Evolutionary conservation across 2,797 vertebrate genomes (phyloP).

Genomic region (Holocentrus rufus): DNA sequence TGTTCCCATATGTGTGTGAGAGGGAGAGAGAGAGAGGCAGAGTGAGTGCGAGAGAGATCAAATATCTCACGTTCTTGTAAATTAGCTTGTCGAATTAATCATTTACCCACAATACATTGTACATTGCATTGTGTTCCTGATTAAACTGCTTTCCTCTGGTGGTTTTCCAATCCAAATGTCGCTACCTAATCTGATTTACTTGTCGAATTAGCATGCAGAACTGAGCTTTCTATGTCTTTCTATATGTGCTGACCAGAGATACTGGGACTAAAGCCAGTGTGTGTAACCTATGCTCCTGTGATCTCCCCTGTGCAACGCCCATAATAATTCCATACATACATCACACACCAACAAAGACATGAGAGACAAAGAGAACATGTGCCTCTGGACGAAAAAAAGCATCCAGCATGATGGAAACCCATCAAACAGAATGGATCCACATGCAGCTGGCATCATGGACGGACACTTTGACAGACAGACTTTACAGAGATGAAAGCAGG

Average conservation of each 20-base stretch:
- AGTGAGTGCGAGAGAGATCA: slow-evolving; percentile 5
- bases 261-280: slow-evolving; percentile 17
- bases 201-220: slow-evolving; percentile 38
- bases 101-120: slow-evolving; percentile 21
- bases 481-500: slow-evolving; percentile 46
- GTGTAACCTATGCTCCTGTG: slow-evolving; percentile 14
- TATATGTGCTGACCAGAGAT: slow-evolving; percentile 12
- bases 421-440: slow-evolving; percentile 66
- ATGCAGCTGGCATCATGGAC: slow-evolving; percentile 43
- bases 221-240: slow-evolving; percentile 33
- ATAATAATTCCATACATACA: slow-evolving; percentile 7
- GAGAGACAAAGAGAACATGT: slow-evolving; percentile 6
- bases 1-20: not conserved
- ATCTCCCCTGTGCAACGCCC: not conserved
- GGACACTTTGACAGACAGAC: slow-evolving; percentile 35
- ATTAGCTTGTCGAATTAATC: slow-evolving; percentile 32
- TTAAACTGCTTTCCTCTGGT: slow-evolving; percentile 21
- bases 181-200: slow-evolving; percentile 17
- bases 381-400: slow-evolving; percentile 17
- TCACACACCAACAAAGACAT: slow-evolving; percentile 29
- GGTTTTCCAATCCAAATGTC: not conserved
- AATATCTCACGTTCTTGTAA: slow-evolving; percentile 46
- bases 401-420: slow-evolving; percentile 15
- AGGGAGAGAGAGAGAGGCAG: not conserved
- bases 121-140: slow-evolving; percentile 17